Evolutionary conservation across 2,888 invertebrate genomes (phyloP), one percentile per base, ranked within the genome.

Genomic region (Sarcophaga rosellei): DNA sequence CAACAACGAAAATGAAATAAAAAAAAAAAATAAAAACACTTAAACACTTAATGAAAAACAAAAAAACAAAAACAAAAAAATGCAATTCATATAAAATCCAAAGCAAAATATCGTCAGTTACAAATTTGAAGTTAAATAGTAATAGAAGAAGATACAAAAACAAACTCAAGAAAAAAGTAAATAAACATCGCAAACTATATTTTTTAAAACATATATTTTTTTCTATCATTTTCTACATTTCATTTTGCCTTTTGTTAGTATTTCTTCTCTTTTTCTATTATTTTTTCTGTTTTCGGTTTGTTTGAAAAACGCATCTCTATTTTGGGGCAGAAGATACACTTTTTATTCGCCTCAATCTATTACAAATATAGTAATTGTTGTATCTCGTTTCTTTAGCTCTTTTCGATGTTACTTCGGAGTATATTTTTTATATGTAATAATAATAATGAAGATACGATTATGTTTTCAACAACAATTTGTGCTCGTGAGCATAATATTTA

Each of bases 161-260:
- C 4, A 70, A 70, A 47, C 25, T 53, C 10, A 53, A 35, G 17
- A 73, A 83, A 70, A 25, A 35, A 35, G 10, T 35, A 35, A 35
- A 35, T 35, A 35, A 81, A 77, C 86, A 86, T 81, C 78, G 75
- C 81, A 86, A 74, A 75, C 57, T 76, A 63, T 62, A 68, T 72
- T 25, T 84, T 61, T 74, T 44, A 35, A 70, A 78, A 6, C 66
- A 75, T 70, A 8, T 65, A 74, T 78, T 85, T 47, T 23, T 63
- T 66, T 4, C 8, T 53, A 15, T 53, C 15, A 53, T 47, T 47
- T 47, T 47, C 47, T 6, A 12, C 12, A 15, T 47, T 47, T 47
- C 35, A 35, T 35, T 35, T 8, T 8, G 35, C 0, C 5, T 53
- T 53, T 53, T 15, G 53, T 53, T 53, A 35, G 10, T 35, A 35